These are phyloP conservation scores for Tachina lurida DNA, from an alignment of 2,888 invertebrate species.

Conservation along the genomic window DNA sequence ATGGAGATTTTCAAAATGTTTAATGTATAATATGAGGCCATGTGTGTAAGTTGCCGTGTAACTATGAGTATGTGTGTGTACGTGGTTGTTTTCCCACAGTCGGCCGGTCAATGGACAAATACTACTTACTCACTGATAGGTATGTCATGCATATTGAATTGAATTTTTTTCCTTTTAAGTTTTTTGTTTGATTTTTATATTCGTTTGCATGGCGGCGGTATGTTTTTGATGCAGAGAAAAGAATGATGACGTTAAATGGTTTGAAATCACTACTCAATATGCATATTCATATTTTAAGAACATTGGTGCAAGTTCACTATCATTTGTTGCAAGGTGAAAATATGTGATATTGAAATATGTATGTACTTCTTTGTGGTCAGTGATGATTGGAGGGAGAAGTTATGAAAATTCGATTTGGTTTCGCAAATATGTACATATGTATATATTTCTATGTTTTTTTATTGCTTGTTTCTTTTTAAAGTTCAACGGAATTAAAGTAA, in stretches of 20 bases:
- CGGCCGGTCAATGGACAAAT: constrained; percentile 42
- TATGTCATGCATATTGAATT: constrained; percentile 61
- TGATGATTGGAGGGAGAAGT: neutral
- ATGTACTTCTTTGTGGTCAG: neutral
- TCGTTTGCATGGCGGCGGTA: constrained; percentile 57
- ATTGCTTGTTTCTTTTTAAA: neutral
- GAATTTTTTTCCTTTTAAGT: constrained; percentile 13
- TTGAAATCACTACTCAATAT: neutral
- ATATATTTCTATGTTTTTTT: no score
- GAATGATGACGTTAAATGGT: constrained; percentile 7
- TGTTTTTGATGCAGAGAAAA: constrained; percentile 43
- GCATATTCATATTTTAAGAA: neutral
- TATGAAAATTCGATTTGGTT: neutral
- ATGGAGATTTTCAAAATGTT: constrained; percentile 56
- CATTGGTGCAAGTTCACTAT: constrained; percentile 14
- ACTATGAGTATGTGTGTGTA: neutral
- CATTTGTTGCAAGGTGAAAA: neutral
- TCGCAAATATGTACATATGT: no score
- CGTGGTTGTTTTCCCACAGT: constrained; percentile 70
- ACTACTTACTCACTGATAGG: constrained; percentile 13
- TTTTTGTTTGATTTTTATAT: constrained; percentile 26
- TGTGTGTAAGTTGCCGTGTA: neutral
- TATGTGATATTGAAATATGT: neutral
- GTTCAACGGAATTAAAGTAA: neutral
- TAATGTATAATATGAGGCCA: constrained; percentile 12